A percentile compares a stretch with the other conserved stretches of the same genome.
Evolutionary conservation across 2,888 invertebrate genomes (phyloP).

Genomic region (Lacanobia oleracea): DNA sequence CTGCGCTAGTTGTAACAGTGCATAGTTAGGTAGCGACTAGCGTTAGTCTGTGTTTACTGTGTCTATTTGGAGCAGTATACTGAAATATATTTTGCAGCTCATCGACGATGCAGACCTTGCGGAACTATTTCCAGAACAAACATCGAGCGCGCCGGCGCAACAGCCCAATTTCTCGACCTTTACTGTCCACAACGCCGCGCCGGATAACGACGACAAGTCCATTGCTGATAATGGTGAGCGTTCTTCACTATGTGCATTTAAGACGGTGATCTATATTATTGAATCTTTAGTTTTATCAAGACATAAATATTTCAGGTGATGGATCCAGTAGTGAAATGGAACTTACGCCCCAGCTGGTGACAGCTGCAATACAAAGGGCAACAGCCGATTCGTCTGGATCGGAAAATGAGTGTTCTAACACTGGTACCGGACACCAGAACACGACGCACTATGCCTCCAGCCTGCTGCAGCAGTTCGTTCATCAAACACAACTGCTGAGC

Average conservation of each 20-base stretch:
- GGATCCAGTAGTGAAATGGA: slow-evolving; percentile 94
- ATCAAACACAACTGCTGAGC: slow-evolving; percentile 93
- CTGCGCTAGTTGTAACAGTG: slow-evolving; percentile 10
- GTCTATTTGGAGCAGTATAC: slow-evolving; percentile 54
- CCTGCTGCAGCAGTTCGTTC: slow-evolving; percentile 95
- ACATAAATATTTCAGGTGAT: slow-evolving; percentile 86
- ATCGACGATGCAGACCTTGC: slow-evolving; percentile 95
- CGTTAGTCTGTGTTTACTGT: slow-evolving; percentile 47
- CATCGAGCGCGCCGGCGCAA: slow-evolving; percentile 89
- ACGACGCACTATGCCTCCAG: slow-evolving; percentile 93
- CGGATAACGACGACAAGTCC: slow-evolving; percentile 87
- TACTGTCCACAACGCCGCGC: slow-evolving; percentile 82
- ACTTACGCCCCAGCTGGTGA: slow-evolving; percentile 93
- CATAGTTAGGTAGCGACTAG: slow-evolving; percentile 47
- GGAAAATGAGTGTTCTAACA: slow-evolving; percentile 92
- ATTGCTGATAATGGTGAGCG: slow-evolving; percentile 87
- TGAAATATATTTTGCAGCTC: slow-evolving; percentile 86
- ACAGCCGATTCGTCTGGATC: slow-evolving; percentile 93
- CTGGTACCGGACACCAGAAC: slow-evolving; percentile 88
- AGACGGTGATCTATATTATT: neutral
- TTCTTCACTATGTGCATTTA: slow-evolving; percentile 8
- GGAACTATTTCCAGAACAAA: slow-evolving; percentile 94
- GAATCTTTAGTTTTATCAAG: slow-evolving; percentile 16
- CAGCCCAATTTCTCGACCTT: slow-evolving; percentile 91
- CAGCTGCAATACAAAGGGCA: slow-evolving; percentile 94